phyloP scores from a whole-genome alignment of 2,888 invertebrate species.

The Scaptodrosophila latifasciaeformis region DNA sequence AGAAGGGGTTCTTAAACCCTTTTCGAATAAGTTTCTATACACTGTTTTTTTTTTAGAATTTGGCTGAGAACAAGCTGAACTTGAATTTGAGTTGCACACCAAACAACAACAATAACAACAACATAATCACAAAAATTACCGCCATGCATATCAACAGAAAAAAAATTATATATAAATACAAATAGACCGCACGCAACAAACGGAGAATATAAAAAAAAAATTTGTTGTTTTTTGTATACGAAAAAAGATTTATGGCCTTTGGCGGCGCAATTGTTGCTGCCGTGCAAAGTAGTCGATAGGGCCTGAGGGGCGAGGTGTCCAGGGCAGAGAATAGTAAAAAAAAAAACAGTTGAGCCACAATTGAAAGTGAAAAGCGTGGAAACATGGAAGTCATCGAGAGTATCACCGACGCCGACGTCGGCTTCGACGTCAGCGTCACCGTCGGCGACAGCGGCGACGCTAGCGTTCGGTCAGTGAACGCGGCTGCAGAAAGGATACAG shows the following conservation, averaged over 20 bases:
- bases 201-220: no score
- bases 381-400: conserved; percentile 67
- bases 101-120: conserved; percentile 39
- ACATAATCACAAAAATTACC: conserved; percentile 63
- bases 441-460: no score
- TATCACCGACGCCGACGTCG: conserved; percentile 36
- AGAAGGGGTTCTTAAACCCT: background rate
- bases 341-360: conserved; percentile 53
- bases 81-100: conserved; percentile 41
- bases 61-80: conserved; percentile 62
- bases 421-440: background rate
- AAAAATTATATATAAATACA: no score
- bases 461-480: conserved; percentile 50
- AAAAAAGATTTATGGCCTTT: conserved; percentile 67
- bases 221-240: conserved; percentile 23
- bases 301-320: conserved; percentile 12
- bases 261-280: conserved; percentile 58
- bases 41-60: conserved; percentile 24
- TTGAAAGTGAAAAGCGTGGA: conserved; percentile 72
- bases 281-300: conserved; percentile 16
- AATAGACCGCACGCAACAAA: conserved; percentile 61
- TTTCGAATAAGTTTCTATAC: no score
- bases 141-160: conserved; percentile 55
- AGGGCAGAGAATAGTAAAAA: conserved; percentile 53
- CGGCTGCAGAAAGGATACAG: conserved; percentile 20